Evolutionary conservation across 2,797 vertebrate genomes (phyloP), one percentile per base, ranked within the genome.

Genomic region (Apodemus agrarius): DNA sequence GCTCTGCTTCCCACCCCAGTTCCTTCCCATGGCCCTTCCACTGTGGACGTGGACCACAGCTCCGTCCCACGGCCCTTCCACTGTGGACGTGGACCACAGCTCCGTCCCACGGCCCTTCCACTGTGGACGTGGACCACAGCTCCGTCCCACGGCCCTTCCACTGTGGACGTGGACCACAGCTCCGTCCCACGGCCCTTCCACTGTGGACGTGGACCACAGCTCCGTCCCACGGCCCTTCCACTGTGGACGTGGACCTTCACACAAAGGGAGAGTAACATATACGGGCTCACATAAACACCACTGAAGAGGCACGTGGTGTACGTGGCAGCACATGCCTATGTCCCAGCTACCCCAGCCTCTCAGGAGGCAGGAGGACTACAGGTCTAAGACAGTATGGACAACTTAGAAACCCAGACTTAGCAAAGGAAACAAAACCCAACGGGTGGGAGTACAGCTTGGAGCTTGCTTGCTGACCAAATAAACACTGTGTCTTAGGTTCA

Each of bases 1-100:
- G 86, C 85, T 95, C 52, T 72, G 29, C 72, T 87, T 88, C 59
- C 84, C 12, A 67, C 63, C 75, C 65, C 82, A 94, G 85, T 67
- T 43, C 37, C 72, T 43, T 57, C 88, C 80, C 57, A 85, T 2
- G 46, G 22, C 78, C 74, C 59, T 89, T 85, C 94, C 63, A 89
- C 65, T 63, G 78, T 6, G 37, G 37, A 22, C 94, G 49, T 84
- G 46, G 46, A 72, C 63, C 75, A 61, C 82, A 94, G 85, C 74
- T 43, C 37, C 72, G 49, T 57, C 88, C 80, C 57, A 85, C 3
- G 46, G 22, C 78, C 74, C 59, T 89, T 85, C 94, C 63, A 90
- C 63, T 63, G 78, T 6, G 37, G 37, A 22, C 94, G 49, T 84
- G 46, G 46, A 72, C 63, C 75, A 61, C 82, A 94, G 85, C 74